A percentile compares a stretch with the other conserved stretches of the same genome.
Evolutionary conservation across 2,888 invertebrate species (phyloP).

Genomic region (Prosopocoilus inquinatus): DNA sequence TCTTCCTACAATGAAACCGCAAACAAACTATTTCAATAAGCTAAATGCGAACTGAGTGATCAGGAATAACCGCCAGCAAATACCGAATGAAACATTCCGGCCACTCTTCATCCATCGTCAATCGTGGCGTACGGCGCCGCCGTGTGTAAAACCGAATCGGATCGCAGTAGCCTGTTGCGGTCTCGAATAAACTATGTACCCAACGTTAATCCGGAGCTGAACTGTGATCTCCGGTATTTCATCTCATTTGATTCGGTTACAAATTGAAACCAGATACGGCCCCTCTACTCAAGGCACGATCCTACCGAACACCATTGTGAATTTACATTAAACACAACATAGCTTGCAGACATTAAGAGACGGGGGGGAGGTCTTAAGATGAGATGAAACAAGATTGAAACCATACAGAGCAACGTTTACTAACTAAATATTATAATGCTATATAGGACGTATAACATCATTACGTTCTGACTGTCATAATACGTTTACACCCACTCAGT

Average conservation of each 20-base stretch:
- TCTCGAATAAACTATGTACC: constrained; percentile 34
- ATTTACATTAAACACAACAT: too few species aligned
- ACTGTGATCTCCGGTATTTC: constrained; percentile 30
- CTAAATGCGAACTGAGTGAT: constrained; percentile 24
- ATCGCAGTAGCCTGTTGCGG: constrained; percentile 35
- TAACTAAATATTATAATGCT: too few species aligned
- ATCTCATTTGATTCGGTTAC: constrained; percentile 24
- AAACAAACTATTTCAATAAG: constrained; percentile 36
- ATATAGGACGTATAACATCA: too few species aligned
- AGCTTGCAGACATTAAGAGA: too few species aligned
- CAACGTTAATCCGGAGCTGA: constrained; percentile 30
- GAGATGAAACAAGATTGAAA: too few species aligned
- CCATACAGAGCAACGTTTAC: too few species aligned
- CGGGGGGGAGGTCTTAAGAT: too few species aligned
- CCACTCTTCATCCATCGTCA: constrained; percentile 27
- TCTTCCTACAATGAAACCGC: constrained; percentile 20
- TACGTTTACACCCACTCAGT: too few species aligned
- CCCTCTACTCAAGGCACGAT: too few species aligned
- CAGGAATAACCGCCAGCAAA: constrained; percentile 26
- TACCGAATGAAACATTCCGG: constrained; percentile 34
- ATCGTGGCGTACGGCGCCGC: constrained; percentile 31
- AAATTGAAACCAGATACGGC: constrained; percentile 23
- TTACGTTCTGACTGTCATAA: too few species aligned
- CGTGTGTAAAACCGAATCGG: constrained; percentile 38
- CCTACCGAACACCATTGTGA: too few species aligned